Base-by-base conservation (phyloP, 1,140 invertebrate species). In the Diorhabda carinulata region DNA sequence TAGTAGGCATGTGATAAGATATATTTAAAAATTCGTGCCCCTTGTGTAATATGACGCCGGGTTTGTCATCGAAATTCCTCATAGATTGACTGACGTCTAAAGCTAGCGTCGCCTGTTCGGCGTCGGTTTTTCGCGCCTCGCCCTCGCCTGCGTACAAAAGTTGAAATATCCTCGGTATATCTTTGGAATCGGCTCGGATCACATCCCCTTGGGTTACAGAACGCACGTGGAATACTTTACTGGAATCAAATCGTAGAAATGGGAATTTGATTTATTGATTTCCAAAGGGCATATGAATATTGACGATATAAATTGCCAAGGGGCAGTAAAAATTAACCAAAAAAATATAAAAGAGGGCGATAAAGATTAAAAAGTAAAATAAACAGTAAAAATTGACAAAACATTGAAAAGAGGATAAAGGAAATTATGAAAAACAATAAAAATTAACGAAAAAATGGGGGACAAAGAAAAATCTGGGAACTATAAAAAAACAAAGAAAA, bases 101-200 rank as follows among this genome's bases (percentile, higher is more conserved):
- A 70, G 80, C 78, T 52, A 52, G n/a, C 70, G 81, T 72, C 25
- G 67, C 74, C 79, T 72, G 78, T 84, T 85, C 62, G 80, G 95
- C 93, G 41, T 92, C 92, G 7, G 92, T 92, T 72, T 93, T 89
- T 65, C 94, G 87, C 68, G 92, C 93, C 84, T 96, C 95, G 44
- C 95, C 95, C 84, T 97, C 95, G 63, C 95, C 95, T 72, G 95
- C 94, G 81, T 97, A 97, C 70, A 97, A 83, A 77, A 97, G 85
- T 87, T 98, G 97, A 85, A 98, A 98, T 86, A 99, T 99, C 82
- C 96, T 91, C 77, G 97, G 97, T 84, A 99, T 97, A 88, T 98
- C 96, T 90, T 97, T 97, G 82, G 95, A 94, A 87, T 98, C 96
- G 66, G 95, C 97, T 81, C 97, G 89, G 80, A 98, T 97, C 71